A percentile compares a stretch with the other conserved stretches of the same genome.
phyloP scores from a whole-genome alignment of 2,113 vertebrate genomes.

The Aplodontia rufa region DNA sequence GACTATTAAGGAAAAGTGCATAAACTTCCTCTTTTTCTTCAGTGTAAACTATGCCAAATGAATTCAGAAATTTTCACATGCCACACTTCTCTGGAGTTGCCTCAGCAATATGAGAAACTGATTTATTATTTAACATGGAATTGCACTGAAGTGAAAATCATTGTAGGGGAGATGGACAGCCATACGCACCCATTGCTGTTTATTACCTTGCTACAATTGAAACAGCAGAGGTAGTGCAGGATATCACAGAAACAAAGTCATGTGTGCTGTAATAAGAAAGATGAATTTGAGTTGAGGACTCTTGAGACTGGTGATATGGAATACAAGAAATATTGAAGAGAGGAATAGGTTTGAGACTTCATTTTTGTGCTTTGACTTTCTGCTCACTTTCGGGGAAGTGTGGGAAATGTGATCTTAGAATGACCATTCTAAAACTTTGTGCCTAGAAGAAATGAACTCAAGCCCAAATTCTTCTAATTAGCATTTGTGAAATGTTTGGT shows the following conservation, averaged over 20 bases:
- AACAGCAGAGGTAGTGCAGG: neutral
- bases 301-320: neutral
- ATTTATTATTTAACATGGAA: slow-evolving; percentile 5
- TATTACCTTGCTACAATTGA: neutral
- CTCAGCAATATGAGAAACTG: neutral
- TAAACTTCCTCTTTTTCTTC: neutral
- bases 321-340: neutral
- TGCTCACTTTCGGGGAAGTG: neutral
- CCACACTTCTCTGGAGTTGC: neutral
- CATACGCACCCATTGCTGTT: neutral
- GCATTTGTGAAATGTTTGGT: neutral
- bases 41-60: neutral
- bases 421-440: neutral
- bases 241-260: neutral
- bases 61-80: neutral
- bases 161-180: neutral
- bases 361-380: neutral
- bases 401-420: neutral
- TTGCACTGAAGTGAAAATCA: neutral
- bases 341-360: neutral
- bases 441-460: neutral
- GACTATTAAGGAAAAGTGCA: neutral
- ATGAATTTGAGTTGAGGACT: neutral
- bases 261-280: neutral
- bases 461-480: neutral